A percentile compares a stretch with the other conserved stretches of the same genome.
These are phyloP conservation scores for Caenorhabditis zanzibari DNA, from an alignment of 2,888 invertebrate species.

Conservation along the genomic window DNA sequence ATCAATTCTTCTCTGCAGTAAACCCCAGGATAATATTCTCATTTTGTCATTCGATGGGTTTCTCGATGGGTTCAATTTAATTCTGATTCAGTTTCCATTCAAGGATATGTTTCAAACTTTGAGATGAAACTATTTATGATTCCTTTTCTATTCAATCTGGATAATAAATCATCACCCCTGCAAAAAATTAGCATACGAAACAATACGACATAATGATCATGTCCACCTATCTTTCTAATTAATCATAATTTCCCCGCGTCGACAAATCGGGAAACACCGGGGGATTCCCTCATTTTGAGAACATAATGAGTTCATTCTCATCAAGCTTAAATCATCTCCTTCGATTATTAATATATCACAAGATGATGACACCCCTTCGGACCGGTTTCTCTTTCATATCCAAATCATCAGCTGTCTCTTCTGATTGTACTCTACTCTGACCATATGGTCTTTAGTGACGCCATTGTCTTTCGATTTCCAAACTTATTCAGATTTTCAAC, in stretches of 20 bases:
- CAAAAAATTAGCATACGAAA: too few species aligned
- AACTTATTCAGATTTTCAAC: background rate
- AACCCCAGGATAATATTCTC: too few species aligned
- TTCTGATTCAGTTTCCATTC: too few species aligned
- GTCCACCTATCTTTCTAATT: too few species aligned
- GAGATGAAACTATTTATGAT: too few species aligned
- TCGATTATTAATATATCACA: conserved; percentile 7
- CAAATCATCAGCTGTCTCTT: conserved; percentile 39
- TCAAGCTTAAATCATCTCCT: background rate
- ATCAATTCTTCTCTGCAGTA: too few species aligned
- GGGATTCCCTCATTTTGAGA: conserved; percentile 1
- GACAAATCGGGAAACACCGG: background rate
- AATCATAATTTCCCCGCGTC: background rate
- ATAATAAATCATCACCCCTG: too few species aligned
- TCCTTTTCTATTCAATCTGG: too few species aligned
- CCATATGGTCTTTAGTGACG: conserved; percentile 23
- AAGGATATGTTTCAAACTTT: too few species aligned
- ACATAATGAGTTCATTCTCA: conserved; percentile 15
- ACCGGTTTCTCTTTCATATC: conserved; percentile 27
- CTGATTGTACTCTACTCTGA: conserved; percentile 14
- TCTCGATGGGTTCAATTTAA: too few species aligned
- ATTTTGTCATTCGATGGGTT: too few species aligned
- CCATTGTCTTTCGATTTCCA: conserved; percentile 29
- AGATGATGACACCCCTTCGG: background rate
- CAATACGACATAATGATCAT: background rate